Base-by-base conservation (phyloP, 2,797 vertebrate genomes). In the Poecilia picta region DNA sequence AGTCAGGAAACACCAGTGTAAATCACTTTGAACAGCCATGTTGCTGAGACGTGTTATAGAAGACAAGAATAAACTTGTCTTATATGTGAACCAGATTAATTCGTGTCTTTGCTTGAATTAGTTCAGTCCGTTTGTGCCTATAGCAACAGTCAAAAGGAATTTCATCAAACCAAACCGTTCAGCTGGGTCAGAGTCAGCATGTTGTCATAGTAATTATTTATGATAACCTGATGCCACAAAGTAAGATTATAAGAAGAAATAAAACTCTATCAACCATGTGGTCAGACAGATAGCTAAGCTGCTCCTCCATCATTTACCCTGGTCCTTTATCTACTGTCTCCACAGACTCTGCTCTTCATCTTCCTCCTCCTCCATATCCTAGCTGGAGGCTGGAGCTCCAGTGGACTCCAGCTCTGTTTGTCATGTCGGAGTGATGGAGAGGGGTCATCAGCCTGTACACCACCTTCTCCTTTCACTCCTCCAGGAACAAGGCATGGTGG, bases 391-490 rank as follows among this genome's bases (percentile, higher is more conserved):
- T 23, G 23, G 8, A 33, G 11, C 76, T 83, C 81, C 72, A 18
- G n/a, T 75, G 75, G 83, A 73, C 75, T 74, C 82, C 7, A 53
- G 8, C 51, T 53, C 51, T 25, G 51, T 28, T 66, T 2, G 74
- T 79, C 75, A 47, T 64, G 85, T 92, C 89, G 87, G 74, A 46
- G 80, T 90, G 90, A 93, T 91, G 88, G 85, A 94, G 85, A 91
- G 84, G 82, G 89, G 91, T 91, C 92, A 92, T 93, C 91, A 81
- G 71, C 75, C 84, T 62, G 51, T 57, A 92, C 88, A 79, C 89
- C 88, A 87, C 85, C 85, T 75, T 75, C 77, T 82, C 73, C 81
- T 79, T 70, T 59, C 77, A 83, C 73, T 89, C 87, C 83, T 83
- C 66, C 72, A 59, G 64, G 71, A 55, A 80, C 77, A 83, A 83